Evolutionary conservation across 2,797 vertebrate genomes (phyloP).

Genomic region (Coilia nasus): DNA sequence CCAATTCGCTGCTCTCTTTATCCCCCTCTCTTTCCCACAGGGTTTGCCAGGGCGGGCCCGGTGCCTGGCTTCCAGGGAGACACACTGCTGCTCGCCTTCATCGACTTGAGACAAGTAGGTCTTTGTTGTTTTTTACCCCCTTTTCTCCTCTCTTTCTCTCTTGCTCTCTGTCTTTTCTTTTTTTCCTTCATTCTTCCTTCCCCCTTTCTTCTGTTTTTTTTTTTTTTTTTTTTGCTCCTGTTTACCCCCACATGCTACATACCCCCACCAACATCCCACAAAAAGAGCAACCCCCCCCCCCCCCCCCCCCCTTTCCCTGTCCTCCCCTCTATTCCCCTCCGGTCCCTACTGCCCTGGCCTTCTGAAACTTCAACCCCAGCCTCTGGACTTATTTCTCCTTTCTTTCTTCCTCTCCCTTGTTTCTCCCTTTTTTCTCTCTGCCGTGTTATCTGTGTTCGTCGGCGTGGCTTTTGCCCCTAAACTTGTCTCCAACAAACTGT

Average conservation of each 20-base stretch:
- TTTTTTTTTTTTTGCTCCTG: constrained; percentile 64
- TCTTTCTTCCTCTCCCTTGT: not conserved
- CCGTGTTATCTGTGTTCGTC: constrained; percentile 44
- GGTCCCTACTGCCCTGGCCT: constrained; percentile 54
- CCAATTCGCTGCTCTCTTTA: constrained; percentile 87
- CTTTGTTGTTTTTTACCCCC: constrained; percentile 90
- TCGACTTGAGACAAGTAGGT: constrained; percentile 99
- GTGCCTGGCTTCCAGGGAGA: constrained; percentile 99
- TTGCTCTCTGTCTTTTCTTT: constrained; percentile 62
- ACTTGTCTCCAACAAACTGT: not conserved
- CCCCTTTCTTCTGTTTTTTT: constrained; percentile 36
- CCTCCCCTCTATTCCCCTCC: constrained; percentile 43
- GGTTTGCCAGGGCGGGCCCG: constrained; percentile 99
- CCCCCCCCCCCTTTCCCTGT: not conserved
- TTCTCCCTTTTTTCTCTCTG: constrained; percentile 39
- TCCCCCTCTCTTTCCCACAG: constrained; percentile 98
- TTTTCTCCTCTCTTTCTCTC: constrained; percentile 54
- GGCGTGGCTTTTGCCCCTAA: constrained; percentile 12
- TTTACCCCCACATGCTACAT: constrained; percentile 65
- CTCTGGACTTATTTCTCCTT: constrained; percentile 52
- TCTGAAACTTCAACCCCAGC: constrained; percentile 42
- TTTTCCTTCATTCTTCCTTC: constrained; percentile 60
- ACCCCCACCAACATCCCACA: constrained; percentile 58
- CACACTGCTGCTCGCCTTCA: constrained; percentile 99
- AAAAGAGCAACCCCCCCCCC: not conserved